Evolutionary conservation across 2,113 vertebrate genomes (phyloP), one percentile per base, ranked within the genome.

Genomic region (Ceuthmochares aereus): DNA sequence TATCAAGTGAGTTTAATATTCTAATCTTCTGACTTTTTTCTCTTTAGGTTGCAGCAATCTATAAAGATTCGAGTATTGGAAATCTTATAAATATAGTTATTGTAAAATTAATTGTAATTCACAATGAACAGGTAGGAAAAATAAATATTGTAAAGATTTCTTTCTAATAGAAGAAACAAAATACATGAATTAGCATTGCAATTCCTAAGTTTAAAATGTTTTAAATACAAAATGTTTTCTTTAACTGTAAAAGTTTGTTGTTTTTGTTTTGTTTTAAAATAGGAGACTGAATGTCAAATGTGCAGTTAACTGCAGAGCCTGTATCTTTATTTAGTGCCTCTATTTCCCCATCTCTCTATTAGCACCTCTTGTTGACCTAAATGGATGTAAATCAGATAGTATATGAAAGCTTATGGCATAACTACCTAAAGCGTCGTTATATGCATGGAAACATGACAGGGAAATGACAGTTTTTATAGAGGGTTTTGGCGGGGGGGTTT

Each of bases 11-110:
- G 27, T 84, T 90, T 89, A 86, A 52, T 67, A 49, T 40, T 73
- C 49, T 94, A 82, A 79, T 59, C 2, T 56, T 89, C 27, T 90
- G n/a, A 51, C 27, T 72, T 58, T 90, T 85, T 52, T 83, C 87
- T 96, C 96, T 98, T 94, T 97, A 99, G 99, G 99, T 99, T 96
- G 99, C 99, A 95, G 98, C 99, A 22, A 99, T 99, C 93, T 99
- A 99, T 97, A 99, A 98, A 97, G 99, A 99, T 96, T 98, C 99
- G 96, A 99, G 98, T 93, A 99, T 99, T 96, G 99, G 99, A 94
- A 99, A 99, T 97, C 99, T 99, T 91, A 99, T 99, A 97, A 99
- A 99, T 98, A 98, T 99, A 97, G 97, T 99, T 97, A 98, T 99
- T 77, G 99, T 99, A 90, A 99, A 99, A 97, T 97, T 99, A 84